Evolutionary conservation across 2,888 invertebrate species (phyloP), one percentile per base, ranked within the genome.

Genomic region (Mycogona germanica): DNA sequence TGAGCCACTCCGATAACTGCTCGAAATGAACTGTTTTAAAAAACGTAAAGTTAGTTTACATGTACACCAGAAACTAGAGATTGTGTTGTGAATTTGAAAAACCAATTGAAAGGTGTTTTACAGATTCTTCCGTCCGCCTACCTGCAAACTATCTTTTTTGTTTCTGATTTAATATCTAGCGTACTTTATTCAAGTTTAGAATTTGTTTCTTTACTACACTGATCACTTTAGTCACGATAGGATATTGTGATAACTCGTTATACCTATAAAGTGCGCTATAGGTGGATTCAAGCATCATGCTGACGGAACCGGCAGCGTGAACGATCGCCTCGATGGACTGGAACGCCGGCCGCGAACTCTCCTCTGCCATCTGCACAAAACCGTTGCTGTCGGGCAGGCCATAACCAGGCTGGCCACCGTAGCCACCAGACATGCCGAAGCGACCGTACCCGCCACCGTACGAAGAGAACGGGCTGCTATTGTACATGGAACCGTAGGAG

Each of bases 201-300:
- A 26, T 6, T 49, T 47, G 9, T n/a, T 25, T 7, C 14, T 21
- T 26, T 26, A 2, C n/a, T 29, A 19, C 12, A 14, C 7, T n/a
- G n/a, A n/a, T n/a, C n/a, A n/a, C n/a, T n/a, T 14, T n/a, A n/a
- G n/a, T n/a, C n/a, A n/a, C n/a, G n/a, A 35, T 9, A 35, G 14
- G 14, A 35, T 12, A 35, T 35, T 12, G 14, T 12, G 14, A 29
- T 37, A 21, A n/a, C n/a, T n/a, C n/a, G n/a, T n/a, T 17, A 2
- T 46, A 60, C 61, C 60, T 60, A 21, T 92, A 89, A 65, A 97
- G 78, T 2, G 96, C 95, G 67, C 87, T 87, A 69, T 92, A 95
- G 42, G 96, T 95, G 23, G 93, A 95, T 66, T 96, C 96, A 53
- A 97, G 70, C 91, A 97, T 93, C 79, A 92, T 87, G 2, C 93